A percentile compares a stretch with the other conserved stretches of the same genome.
phyloP scores from a whole-genome alignment of 2,797 vertebrate species.

The Hydrocynus forskahlii region DNA sequence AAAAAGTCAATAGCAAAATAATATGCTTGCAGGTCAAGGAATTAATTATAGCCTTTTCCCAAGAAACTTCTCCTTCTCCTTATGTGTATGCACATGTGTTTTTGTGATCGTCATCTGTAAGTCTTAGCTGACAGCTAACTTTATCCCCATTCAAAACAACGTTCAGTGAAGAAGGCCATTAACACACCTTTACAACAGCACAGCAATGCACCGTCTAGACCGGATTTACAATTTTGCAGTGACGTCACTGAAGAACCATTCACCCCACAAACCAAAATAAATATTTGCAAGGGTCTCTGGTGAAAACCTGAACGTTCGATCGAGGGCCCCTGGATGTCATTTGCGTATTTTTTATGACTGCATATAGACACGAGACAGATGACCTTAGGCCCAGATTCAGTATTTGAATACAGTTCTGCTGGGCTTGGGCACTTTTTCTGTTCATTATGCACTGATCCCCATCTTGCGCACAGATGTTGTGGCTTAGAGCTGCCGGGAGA shows the following conservation, averaged over 20 bases:
- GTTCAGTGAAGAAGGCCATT: background rate
- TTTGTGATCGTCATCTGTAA: background rate
- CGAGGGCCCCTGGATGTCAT: background rate
- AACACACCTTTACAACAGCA: conserved; percentile 28
- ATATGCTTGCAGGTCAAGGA: background rate
- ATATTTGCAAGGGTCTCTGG: conserved; percentile 32
- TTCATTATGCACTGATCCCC: conserved; percentile 48
- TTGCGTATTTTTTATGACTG: conserved; percentile 34
- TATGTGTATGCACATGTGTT: background rate
- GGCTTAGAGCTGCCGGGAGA: conserved; percentile 50
- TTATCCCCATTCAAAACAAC: background rate
- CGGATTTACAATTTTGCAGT: conserved; percentile 42
- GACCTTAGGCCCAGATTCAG: conserved; percentile 1
- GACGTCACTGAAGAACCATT: conserved; percentile 30
- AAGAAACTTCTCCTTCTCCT: no score
- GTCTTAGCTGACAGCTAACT: background rate
- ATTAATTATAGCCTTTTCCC: background rate
- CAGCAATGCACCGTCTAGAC: conserved; percentile 41
- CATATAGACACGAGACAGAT: conserved; percentile 12
- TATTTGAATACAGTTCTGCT: conserved; percentile 43
- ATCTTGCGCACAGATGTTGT: conserved; percentile 65
- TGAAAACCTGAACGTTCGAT: conserved; percentile 24
- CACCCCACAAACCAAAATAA: conserved; percentile 15
- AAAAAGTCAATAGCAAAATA: background rate
- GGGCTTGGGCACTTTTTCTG: conserved; percentile 23